Evolutionary conservation across 2,888 invertebrate species (phyloP).

Genomic region (Apodemia duryi): DNA sequence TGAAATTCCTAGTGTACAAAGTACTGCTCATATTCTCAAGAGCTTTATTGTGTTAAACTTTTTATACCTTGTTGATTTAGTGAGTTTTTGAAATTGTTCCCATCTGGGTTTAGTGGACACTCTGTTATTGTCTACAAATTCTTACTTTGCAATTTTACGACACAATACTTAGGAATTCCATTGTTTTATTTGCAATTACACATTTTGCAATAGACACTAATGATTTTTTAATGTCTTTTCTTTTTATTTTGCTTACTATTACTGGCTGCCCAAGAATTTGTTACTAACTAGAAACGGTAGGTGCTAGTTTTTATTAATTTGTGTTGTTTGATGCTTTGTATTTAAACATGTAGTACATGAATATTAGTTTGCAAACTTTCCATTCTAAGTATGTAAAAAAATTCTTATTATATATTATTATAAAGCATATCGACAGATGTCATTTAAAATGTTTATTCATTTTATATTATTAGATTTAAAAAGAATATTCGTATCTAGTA

Average conservation of each 20-base stretch:
- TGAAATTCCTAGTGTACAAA: not conserved
- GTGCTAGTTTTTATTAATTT: constrained; percentile 19
- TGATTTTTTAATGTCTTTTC: constrained; percentile 17
- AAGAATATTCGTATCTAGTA: too few species aligned
- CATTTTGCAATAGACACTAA: constrained; percentile 12
- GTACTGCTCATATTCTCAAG: not conserved
- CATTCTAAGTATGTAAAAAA: not conserved
- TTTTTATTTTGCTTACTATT: constrained; percentile 23
- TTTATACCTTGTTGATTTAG: not conserved
- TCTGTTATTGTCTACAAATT: not conserved
- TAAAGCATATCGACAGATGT: too few species aligned
- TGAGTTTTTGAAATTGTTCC: not conserved
- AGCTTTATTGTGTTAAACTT: not conserved
- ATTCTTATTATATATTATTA: not conserved
- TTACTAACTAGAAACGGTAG: constrained; percentile 22
- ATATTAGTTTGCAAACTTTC: not conserved
- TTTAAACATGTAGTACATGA: not conserved
- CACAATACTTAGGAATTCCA: not conserved
- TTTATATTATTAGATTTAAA: too few species aligned
- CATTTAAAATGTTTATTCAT: too few species aligned
- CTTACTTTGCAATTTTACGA: constrained; percentile 2
- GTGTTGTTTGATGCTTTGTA: constrained; percentile 1
- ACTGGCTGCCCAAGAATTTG: constrained; percentile 22
- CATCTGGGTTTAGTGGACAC: not conserved
- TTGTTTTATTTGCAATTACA: not conserved